Conservation (phyloP, 2,888 invertebrate genomes). For the Hypercompe scribonia region DNA sequence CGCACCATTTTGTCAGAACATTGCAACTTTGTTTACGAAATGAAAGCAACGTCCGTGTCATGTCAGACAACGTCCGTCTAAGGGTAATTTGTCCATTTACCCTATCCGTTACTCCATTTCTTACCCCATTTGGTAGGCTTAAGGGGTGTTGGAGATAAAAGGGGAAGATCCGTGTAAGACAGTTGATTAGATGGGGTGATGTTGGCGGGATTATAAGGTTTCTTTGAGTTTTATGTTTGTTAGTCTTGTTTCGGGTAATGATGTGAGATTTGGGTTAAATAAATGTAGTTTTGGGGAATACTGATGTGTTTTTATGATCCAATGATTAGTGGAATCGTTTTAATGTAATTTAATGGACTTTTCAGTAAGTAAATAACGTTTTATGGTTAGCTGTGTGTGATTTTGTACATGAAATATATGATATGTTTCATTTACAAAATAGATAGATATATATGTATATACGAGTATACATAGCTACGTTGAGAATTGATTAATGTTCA, state of each 20-base stretch:
- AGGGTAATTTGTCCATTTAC: conserved; percentile 38
- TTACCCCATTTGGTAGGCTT: conserved; percentile 64
- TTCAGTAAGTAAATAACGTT: no score
- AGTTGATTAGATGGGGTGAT: conserved; percentile 78
- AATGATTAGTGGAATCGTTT: not conserved
- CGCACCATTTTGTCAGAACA: conserved; percentile 15
- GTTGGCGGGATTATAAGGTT: conserved; percentile 66
- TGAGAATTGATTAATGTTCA: no score
- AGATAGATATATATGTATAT: no score
- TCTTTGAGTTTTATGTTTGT: conserved; percentile 51
- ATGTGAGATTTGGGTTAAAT: conserved; percentile 26
- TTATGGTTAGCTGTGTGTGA: no score
- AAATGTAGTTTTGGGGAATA: conserved; percentile 12
- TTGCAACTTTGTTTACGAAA: conserved; percentile 12
- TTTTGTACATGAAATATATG: no score
- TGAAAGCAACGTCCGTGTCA: conserved; percentile 24
- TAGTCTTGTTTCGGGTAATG: conserved; percentile 42
- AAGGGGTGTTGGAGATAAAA: conserved; percentile 77
- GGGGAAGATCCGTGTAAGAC: conserved; percentile 71
- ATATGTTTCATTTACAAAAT: no score
- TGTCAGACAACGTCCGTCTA: conserved; percentile 34
- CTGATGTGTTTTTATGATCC: not conserved
- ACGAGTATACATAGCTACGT: no score
- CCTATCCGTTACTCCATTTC: conserved; percentile 31
- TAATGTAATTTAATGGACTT: not conserved